Conservation (phyloP, 2,113 vertebrate genomes). For the Turnix velox region DNA sequence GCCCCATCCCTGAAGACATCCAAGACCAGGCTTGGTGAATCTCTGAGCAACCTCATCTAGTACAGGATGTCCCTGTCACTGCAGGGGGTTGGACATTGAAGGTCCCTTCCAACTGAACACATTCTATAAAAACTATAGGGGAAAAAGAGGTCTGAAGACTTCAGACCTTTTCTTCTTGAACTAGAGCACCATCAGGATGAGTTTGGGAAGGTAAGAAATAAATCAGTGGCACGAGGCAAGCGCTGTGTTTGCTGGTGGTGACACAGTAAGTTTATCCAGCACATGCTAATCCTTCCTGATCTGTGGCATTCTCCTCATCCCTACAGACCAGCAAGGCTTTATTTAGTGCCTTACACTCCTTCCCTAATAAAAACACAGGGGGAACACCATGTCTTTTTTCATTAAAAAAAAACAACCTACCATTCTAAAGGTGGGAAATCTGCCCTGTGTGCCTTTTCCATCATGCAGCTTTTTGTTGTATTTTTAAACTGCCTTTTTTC, state of each 20-base stretch:
- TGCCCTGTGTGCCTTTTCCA: fast-evolving
- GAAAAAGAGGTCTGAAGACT: neutral
- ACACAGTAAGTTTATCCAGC: neutral
- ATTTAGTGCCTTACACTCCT: neutral
- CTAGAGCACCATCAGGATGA: neutral
- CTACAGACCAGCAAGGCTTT: neutral
- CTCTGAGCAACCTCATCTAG: no score
- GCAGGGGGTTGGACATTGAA: no score
- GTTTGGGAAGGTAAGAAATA: neutral
- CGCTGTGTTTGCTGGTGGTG: neutral
- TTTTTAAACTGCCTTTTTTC: neutral
- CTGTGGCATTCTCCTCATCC: neutral
- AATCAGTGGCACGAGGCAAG: neutral
- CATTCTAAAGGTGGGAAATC: neutral
- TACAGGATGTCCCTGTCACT: no score
- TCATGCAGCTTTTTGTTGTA: fast-evolving
- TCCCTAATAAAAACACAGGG: neutral
- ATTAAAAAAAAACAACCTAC: neutral
- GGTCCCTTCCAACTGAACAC: no score
- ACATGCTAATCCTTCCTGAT: neutral
- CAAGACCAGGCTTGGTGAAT: no score
- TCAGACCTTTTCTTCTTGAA: neutral
- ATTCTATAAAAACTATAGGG: neutral
- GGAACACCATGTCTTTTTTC: fast-evolving
- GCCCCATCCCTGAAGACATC: no score